Evolutionary conservation across 2,797 vertebrate genomes (phyloP).

Genomic region (Chelon auratus): DNA sequence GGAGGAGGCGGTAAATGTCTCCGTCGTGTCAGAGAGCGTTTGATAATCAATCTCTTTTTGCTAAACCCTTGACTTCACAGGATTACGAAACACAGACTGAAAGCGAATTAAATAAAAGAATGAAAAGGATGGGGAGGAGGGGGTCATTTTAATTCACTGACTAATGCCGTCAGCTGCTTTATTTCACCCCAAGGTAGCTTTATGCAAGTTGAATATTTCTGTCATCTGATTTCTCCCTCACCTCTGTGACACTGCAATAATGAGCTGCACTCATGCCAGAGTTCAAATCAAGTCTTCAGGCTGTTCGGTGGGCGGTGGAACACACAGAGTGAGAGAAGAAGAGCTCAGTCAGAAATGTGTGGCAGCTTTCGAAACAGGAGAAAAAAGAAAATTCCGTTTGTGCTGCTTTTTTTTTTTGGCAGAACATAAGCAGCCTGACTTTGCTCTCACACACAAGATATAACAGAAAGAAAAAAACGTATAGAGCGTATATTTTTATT

Average conservation of each 20-base stretch:
- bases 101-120: slow-evolving; percentile 51
- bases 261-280: slow-evolving; percentile 59
- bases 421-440: slow-evolving; percentile 31
- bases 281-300: slow-evolving; percentile 60
- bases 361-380: slow-evolving; percentile 18
- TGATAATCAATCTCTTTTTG: slow-evolving; percentile 51
- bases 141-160: slow-evolving; percentile 55
- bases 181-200: slow-evolving; percentile 60
- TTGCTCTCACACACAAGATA: slow-evolving; percentile 14
- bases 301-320: slow-evolving; percentile 50
- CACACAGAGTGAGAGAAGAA: slow-evolving; percentile 19
- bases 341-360: slow-evolving; percentile 30
- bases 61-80: slow-evolving; percentile 49
- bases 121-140: slow-evolving; percentile 11
- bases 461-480: slow-evolving; percentile 7
- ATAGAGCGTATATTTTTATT: slow-evolving; percentile 7
- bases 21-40: slow-evolving; percentile 35
- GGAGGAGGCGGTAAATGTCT: slow-evolving; percentile 18
- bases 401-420: slow-evolving; percentile 19
- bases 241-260: slow-evolving; percentile 62
- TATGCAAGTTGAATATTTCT: slow-evolving; percentile 67
- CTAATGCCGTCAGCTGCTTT: slow-evolving; percentile 53
- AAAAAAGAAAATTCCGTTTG: slow-evolving; percentile 22
- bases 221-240: slow-evolving; percentile 55
- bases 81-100: slow-evolving; percentile 51